These are phyloP conservation scores for Epirrhoe alternata DNA, from an alignment of 2,888 invertebrate genomes.

Conservation along the genomic window DNA sequence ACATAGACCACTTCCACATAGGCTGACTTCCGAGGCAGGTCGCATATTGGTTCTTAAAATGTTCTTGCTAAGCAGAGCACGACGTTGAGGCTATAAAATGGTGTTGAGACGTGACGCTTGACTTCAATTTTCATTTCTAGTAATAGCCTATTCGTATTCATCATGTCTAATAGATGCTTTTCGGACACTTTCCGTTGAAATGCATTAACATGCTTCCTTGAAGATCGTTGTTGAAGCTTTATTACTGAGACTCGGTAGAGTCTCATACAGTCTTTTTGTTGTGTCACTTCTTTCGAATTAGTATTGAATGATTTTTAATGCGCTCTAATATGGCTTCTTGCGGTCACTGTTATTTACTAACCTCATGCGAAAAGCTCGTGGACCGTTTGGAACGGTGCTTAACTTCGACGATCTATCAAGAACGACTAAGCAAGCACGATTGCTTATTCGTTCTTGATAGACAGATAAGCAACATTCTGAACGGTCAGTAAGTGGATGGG, in stretches of 20 bases:
- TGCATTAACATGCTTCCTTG: constrained; percentile 19
- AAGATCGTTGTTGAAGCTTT: background rate
- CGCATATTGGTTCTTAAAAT: constrained; percentile 39
- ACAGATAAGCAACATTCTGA: too few species aligned
- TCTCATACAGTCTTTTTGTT: too few species aligned
- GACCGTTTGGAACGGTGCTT: too few species aligned
- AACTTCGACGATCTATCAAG: too few species aligned
- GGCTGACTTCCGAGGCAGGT: constrained; percentile 62
- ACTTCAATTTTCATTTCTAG: constrained; percentile 56
- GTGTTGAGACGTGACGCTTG: constrained; percentile 53
- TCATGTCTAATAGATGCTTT: constrained; percentile 40
- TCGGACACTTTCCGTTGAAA: constrained; percentile 39
- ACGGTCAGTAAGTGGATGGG: too few species aligned
- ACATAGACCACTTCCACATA: constrained; percentile 54
- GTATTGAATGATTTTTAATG: too few species aligned
- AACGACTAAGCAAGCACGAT: too few species aligned
- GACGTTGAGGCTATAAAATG: constrained; percentile 47
- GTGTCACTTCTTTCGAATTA: too few species aligned
- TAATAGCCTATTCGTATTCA: constrained; percentile 58
- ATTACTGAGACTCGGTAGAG: background rate
- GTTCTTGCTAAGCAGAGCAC: constrained; percentile 50
- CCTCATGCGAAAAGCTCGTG: too few species aligned
- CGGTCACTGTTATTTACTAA: too few species aligned
- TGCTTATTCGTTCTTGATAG: too few species aligned
- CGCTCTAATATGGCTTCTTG: too few species aligned